Percentiles rank a stretch among this genome's conserved stretches.
phyloP scores from a whole-genome alignment of 2,797 vertebrate genomes.

The Chaenodraco wilsoni region DNA sequence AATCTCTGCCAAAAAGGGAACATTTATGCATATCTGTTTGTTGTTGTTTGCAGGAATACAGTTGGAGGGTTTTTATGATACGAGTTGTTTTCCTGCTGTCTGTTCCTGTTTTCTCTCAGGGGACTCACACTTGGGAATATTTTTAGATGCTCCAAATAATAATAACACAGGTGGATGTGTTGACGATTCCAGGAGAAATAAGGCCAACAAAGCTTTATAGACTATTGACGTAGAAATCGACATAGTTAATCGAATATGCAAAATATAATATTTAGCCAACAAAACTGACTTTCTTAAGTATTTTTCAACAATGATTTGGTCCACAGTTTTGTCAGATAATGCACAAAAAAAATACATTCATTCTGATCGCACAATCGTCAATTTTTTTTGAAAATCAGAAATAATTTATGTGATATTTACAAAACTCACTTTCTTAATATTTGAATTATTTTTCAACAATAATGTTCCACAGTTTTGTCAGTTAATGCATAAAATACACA shows the following conservation, averaged over 20 bases:
- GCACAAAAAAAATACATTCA: neutral
- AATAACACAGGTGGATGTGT: slow-evolving; percentile 10
- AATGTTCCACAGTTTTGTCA: neutral
- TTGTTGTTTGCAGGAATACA: slow-evolving; percentile 6
- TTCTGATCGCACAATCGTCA: neutral
- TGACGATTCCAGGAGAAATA: slow-evolving; percentile 11
- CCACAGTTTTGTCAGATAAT: neutral
- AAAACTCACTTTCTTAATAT: neutral
- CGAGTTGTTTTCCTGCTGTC: slow-evolving; percentile 6
- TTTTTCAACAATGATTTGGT: neutral
- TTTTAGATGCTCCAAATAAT: slow-evolving; percentile 23
- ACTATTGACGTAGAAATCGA: neutral
- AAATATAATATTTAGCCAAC: neutral
- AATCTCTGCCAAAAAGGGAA: slow-evolving; percentile 8
- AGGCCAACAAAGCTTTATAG: neutral
- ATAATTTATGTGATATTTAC: neutral
- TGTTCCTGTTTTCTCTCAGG: neutral
- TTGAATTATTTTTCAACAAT: neutral
- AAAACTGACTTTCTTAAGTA: neutral
- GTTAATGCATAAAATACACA: too few species aligned
- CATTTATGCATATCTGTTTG: slow-evolving; percentile 10
- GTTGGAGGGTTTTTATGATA: neutral
- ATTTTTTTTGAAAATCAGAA: neutral
- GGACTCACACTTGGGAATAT: slow-evolving; percentile 20
- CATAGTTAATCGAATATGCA: neutral